Conservation (phyloP, 2,797 vertebrate genomes). For the Acestrorhynchus altus region DNA sequence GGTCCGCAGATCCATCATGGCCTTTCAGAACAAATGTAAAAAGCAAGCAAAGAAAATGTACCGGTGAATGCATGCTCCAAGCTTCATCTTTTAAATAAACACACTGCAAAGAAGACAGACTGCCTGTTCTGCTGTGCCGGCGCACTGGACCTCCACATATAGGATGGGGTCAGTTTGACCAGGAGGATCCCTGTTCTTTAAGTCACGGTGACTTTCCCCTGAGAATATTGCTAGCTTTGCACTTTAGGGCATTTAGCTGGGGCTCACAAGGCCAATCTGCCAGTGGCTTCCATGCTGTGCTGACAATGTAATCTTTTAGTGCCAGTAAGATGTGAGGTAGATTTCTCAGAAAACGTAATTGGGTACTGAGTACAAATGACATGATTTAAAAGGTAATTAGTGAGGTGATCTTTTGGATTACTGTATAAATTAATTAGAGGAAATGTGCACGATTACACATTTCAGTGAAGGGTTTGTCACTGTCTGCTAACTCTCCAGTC, state of each 20-base stretch:
- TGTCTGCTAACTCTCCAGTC: too few relatives aligned
- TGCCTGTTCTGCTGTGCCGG: background rate
- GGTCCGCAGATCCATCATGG: background rate
- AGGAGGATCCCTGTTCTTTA: constrained; percentile 29
- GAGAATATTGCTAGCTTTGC: constrained; percentile 49
- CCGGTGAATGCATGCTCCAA: background rate
- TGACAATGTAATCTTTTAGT: constrained; percentile 46
- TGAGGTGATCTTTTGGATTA: background rate
- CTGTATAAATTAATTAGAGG: too few relatives aligned
- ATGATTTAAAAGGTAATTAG: background rate
- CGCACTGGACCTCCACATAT: background rate
- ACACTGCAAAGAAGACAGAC: background rate
- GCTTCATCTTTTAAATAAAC: background rate
- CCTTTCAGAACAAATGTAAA: background rate
- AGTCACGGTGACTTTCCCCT: constrained; percentile 47
- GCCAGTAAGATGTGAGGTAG: background rate
- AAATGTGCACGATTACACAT: too few relatives aligned
- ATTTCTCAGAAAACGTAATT: background rate
- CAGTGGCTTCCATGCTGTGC: constrained; percentile 53
- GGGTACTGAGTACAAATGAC: background rate
- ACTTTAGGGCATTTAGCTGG: constrained; percentile 54
- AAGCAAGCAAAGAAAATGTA: background rate
- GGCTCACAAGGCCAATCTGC: constrained; percentile 44
- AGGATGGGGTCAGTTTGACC: constrained; percentile 50
- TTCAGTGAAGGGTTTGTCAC: too few relatives aligned